A percentile compares a stretch with the other conserved stretches of the same genome.
These are phyloP conservation scores for Leucoraja ocellata DNA, from an alignment of 2,797 vertebrate genomes.

Conservation along the genomic window DNA sequence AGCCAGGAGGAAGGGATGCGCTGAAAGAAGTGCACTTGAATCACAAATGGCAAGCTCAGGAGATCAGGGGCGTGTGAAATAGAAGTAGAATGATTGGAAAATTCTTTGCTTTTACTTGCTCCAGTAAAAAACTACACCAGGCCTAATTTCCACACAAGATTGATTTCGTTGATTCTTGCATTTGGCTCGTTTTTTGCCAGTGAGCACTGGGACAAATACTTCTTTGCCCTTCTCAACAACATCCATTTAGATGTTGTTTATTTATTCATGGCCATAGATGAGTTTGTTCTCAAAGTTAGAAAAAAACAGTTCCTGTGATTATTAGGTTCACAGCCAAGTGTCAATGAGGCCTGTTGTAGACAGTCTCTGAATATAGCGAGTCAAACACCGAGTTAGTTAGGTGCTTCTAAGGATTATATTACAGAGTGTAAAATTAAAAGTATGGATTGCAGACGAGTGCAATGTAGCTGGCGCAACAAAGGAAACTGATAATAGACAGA, in stretches of 20 bases:
- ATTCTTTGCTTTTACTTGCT: conserved; percentile 73
- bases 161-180: conserved; percentile 78
- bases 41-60: not conserved
- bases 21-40: not conserved
- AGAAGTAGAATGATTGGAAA: not conserved
- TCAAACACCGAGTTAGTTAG: no score
- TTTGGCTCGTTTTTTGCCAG: conserved; percentile 63
- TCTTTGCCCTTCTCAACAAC: conserved; percentile 73
- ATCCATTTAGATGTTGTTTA: conserved; percentile 57
- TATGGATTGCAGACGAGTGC: no score
- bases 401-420: no score
- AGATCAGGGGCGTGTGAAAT: not conserved
- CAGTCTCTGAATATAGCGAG: no score
- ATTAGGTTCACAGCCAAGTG: no score
- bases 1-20: not conserved
- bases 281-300: not conserved
- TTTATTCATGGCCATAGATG: not conserved
- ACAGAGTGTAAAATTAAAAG: no score
- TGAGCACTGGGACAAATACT: conserved; percentile 73
- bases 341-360: no score
- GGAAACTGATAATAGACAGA: no score
- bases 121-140: conserved; percentile 68
- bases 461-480: no score
- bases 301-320: not conserved
- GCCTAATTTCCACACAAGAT: conserved; percentile 68